Conservation (phyloP, 2,113 vertebrate species). For the Triplophysa rosa region DNA sequence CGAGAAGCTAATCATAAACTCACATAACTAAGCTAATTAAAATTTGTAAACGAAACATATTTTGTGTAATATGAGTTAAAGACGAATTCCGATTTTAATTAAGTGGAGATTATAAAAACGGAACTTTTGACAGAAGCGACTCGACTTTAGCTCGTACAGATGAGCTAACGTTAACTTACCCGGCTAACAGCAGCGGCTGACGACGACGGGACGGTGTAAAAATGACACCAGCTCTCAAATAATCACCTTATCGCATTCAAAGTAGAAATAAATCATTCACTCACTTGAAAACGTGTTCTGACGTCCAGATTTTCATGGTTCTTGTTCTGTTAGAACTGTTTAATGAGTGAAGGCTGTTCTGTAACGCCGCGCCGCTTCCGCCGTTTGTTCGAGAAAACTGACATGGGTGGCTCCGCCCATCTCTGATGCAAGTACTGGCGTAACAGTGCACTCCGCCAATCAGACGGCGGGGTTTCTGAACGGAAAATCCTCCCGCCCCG, state of each 20-base stretch:
- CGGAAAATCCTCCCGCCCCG: background rate
- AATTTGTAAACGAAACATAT: no score
- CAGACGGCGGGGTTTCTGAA: background rate
- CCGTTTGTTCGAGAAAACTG: conserved; percentile 6
- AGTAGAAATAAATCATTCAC: background rate
- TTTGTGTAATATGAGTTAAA: background rate
- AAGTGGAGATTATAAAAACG: no score
- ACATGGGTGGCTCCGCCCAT: background rate
- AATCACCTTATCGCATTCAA: background rate
- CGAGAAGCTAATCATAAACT: no score
- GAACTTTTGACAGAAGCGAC: background rate
- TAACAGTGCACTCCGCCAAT: background rate
- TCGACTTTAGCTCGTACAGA: background rate
- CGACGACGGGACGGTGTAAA: background rate
- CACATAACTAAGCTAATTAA: no score
- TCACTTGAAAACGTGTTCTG: conserved; percentile 78
- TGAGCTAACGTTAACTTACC: conserved; percentile 17
- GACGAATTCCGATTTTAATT: no score
- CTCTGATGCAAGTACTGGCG: background rate
- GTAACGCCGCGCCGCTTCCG: conserved; percentile 18
- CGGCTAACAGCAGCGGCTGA: background rate
- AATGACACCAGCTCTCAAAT: background rate
- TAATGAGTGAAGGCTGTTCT: background rate
- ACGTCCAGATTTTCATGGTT: conserved; percentile 80
- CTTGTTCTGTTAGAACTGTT: background rate